Evolutionary conservation across 2,888 invertebrate genomes (phyloP), one percentile per base, ranked within the genome.

Genomic region (Acrocyrtus sp.): DNA sequence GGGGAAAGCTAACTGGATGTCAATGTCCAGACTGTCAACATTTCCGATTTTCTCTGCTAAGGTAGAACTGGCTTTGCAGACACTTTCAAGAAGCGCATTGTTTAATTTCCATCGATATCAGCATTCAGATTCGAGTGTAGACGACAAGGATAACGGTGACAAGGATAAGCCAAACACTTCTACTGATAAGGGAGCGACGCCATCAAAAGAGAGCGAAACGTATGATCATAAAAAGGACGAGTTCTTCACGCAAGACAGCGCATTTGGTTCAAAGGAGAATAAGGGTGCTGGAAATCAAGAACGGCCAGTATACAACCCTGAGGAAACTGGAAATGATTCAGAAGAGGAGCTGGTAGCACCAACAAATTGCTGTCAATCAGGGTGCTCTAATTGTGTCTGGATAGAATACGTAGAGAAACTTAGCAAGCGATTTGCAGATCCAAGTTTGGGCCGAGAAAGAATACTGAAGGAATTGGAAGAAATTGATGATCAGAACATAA

Each of bases 361-460:
- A 0, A 92, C 92, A 2, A 90, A 89, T 26, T 97, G 96, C 84
- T 97, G 96, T 82, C 92, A 92, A 89, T 92, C 94, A 0, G 96
- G 96, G 0, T 97, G 97, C 85, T 87, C 91, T 0, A 96, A 95
- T 85, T 97, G 97, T 84, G 96, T 97, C 4, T 96, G 94, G 91
- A 90, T 97, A 60, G 89, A 90, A 17, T 96, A 96, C 87, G 96
- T 95, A 0, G 92, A 95, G 81, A 89, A 91, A 22, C 82, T 96
- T 50, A 86, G 88, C 3, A 70, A 75, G 17, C 87, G 88, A 78
- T 85, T 89, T 81, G 84, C 89, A 12, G 90, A 90, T 78, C 91
- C 91, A 0, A 89, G 89, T 56, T 88, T 90, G 65, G 88, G 90
- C 0, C 87, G 89, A 29, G 88, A 91, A 82, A 87, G 89, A 63